A percentile compares a stretch with the other conserved stretches of the same genome.
phyloP scores from a whole-genome alignment of 2,888 invertebrate genomes.

The Tetranychus truncatus region DNA sequence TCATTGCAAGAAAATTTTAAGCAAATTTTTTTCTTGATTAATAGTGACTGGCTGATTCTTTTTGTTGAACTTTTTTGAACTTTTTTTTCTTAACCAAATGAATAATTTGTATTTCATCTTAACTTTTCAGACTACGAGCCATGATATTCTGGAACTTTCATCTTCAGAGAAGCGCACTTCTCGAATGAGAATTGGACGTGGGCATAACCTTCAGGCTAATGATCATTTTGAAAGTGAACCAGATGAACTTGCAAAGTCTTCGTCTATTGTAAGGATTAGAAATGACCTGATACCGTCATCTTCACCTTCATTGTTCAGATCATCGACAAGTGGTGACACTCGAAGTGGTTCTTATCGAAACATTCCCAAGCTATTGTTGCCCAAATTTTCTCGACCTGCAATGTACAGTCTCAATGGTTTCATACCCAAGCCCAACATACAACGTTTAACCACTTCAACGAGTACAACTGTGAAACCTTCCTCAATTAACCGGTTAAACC shows the following conservation, averaged over 20 bases:
- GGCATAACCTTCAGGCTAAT: background rate
- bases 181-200: background rate
- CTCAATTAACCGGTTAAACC: background rate
- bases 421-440: conserved; percentile 27
- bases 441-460: conserved; percentile 22
- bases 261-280: background rate
- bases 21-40: too few relatives aligned
- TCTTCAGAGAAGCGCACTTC: background rate
- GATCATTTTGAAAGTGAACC: background rate
- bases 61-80: too few relatives aligned
- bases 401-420: conserved; percentile 28
- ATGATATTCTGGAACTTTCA: background rate
- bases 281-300: background rate
- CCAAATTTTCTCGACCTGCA: conserved; percentile 26
- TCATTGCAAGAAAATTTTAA: too few relatives aligned
- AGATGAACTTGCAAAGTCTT: background rate
- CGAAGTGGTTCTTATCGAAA: background rate
- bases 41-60: too few relatives aligned
- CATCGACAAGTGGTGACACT: background rate
- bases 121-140: background rate
- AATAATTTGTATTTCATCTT: background rate
- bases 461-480: conserved; percentile 12
- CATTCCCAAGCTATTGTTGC: conserved; percentile 26
- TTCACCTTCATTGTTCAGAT: background rate
- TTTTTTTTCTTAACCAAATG: too few relatives aligned